Conservation (phyloP, 92 coral and sea anemone species). For the Phenganax marumi region DNA sequence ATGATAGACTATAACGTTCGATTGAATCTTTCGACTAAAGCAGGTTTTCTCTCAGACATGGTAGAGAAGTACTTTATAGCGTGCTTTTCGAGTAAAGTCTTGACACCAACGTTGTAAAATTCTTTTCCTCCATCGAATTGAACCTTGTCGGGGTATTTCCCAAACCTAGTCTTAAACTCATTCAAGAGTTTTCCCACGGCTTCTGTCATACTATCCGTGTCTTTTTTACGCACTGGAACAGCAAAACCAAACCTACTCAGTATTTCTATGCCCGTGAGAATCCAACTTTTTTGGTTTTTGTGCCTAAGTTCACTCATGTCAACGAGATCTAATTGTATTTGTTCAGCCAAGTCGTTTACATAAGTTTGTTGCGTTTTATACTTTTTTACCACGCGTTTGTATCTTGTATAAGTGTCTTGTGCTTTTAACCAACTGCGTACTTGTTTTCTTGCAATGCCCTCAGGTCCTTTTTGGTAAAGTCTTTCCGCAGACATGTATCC, state of each 20-base stretch:
- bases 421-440: too few relatives aligned
- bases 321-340: neutral
- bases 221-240: neutral
- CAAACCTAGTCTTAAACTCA: neutral
- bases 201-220: neutral
- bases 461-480: too few relatives aligned
- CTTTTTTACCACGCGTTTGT: too few relatives aligned
- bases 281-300: neutral
- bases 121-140: neutral
- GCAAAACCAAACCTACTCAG: neutral
- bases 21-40: neutral
- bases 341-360: neutral
- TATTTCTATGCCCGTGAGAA: neutral
- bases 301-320: neutral
- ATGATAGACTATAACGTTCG: neutral
- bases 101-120: neutral
- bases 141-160: neutral
- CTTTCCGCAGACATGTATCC: too few relatives aligned
- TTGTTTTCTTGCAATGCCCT: too few relatives aligned
- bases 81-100: neutral
- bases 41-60: neutral
- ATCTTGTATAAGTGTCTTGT: too few relatives aligned
- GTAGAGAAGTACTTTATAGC: neutral
- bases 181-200: neutral
- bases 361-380: too few relatives aligned